These are phyloP conservation scores for Sinelater perroti DNA, from an alignment of 2,888 invertebrate genomes.

Conservation along the genomic window DNA sequence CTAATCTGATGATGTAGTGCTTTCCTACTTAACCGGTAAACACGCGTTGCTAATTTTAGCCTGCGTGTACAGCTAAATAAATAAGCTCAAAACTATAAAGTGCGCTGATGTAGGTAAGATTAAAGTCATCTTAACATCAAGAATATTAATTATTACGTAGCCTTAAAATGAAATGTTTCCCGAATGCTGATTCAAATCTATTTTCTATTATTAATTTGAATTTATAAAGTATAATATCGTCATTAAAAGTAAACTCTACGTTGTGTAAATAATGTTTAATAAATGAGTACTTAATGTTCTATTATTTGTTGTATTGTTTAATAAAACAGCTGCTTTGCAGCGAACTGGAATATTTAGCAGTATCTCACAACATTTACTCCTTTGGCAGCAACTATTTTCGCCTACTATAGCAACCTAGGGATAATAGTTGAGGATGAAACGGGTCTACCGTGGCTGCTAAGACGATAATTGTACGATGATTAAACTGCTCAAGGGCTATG, in stretches of 20 bases:
- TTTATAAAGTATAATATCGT: too few relatives aligned
- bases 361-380: slow-evolving; percentile 28
- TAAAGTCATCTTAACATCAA: not conserved
- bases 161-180: not conserved
- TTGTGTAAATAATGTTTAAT: too few relatives aligned
- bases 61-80: not conserved
- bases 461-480: slow-evolving; percentile 53
- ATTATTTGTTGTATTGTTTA: too few relatives aligned
- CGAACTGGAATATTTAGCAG: too few relatives aligned
- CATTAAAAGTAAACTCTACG: too few relatives aligned
- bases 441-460: slow-evolving; percentile 45
- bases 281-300: too few relatives aligned
- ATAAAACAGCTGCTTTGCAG: too few relatives aligned
- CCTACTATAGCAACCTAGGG: slow-evolving; percentile 33
- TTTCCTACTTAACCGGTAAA: too few relatives aligned
- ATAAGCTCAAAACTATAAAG: slow-evolving; percentile 1
- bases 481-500: slow-evolving; percentile 50
- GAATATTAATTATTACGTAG: not conserved
- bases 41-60: slow-evolving; percentile 2
- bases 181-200: slow-evolving; percentile 4
- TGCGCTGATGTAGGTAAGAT: not conserved
- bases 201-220: slow-evolving; percentile 1
- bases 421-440: slow-evolving; percentile 46
- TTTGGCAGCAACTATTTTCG: slow-evolving; percentile 24
- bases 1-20: too few relatives aligned